Conservation (phyloP, 2,113 vertebrate species). For the Nycticorax nycticorax region DNA sequence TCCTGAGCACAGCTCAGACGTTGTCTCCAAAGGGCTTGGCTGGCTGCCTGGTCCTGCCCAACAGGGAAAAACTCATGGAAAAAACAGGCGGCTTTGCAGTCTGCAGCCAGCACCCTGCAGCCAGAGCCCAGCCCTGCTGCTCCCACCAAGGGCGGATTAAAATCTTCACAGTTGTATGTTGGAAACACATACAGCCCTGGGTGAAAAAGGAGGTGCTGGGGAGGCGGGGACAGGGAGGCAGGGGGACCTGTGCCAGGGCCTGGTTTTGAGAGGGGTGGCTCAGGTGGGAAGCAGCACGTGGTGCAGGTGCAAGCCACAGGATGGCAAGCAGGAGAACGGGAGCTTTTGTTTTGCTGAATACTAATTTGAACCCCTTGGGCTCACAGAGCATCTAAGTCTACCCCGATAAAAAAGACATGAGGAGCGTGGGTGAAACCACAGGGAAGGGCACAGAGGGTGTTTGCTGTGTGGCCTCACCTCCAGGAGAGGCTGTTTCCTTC, state of each 20-base stretch:
- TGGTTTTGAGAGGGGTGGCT: background rate
- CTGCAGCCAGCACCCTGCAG: background rate
- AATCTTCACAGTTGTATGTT: background rate
- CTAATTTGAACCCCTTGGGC: background rate
- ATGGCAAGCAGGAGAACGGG: background rate
- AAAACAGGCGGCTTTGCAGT: fast-evolving
- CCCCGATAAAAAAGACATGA: background rate
- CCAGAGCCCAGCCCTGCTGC: background rate
- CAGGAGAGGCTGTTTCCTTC: background rate
- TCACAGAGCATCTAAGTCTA: background rate
- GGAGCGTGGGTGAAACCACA: background rate
- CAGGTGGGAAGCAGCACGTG: background rate
- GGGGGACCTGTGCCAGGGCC: background rate
- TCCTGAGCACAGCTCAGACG: fast-evolving
- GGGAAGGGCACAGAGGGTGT: background rate
- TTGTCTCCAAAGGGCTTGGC: background rate
- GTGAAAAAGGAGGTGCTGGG: background rate
- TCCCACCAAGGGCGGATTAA: background rate
- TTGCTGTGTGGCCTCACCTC: background rate
- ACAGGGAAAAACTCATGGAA: background rate
- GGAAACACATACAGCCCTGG: background rate
- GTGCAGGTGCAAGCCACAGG: background rate
- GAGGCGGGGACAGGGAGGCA: background rate
- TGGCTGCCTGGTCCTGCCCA: background rate
- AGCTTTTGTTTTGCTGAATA: background rate